Percentiles rank a stretch among this genome's conserved stretches.
Evolutionary conservation across 1,140 invertebrate species (phyloP).

Genomic region (Pemphigus obesinymphae): DNA sequence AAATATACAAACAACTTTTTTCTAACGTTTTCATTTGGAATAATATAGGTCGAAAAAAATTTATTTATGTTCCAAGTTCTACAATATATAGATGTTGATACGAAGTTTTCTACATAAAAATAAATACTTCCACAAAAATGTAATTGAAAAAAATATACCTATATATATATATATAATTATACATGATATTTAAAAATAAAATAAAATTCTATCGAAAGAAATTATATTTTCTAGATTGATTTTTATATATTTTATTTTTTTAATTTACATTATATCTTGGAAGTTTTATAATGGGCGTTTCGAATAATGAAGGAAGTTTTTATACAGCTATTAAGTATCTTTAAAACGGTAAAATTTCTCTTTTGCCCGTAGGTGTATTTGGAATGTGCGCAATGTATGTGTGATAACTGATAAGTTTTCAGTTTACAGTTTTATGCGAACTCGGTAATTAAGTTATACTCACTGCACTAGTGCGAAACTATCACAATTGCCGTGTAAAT

Average conservation of each 20-base stretch:
- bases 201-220: too few relatives aligned
- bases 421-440: neutral
- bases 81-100: neutral
- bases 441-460: neutral
- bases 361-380: constrained; percentile 22
- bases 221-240: too few relatives aligned
- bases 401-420: neutral
- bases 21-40: neutral
- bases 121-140: neutral
- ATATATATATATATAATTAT: neutral
- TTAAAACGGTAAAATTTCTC: neutral
- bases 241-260: neutral
- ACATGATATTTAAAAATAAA: too few relatives aligned
- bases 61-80: neutral
- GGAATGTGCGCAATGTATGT: too few relatives aligned
- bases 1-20: neutral
- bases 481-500: neutral
- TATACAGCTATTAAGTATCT: neutral
- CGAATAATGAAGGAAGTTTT: neutral
- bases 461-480: neutral
- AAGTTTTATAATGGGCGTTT: neutral
- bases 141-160: neutral
- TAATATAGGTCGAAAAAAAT: neutral
- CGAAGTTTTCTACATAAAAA: neutral
- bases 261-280: neutral